phyloP scores from a whole-genome alignment of 1,140 invertebrate species.

The Colletes gigas region DNA sequence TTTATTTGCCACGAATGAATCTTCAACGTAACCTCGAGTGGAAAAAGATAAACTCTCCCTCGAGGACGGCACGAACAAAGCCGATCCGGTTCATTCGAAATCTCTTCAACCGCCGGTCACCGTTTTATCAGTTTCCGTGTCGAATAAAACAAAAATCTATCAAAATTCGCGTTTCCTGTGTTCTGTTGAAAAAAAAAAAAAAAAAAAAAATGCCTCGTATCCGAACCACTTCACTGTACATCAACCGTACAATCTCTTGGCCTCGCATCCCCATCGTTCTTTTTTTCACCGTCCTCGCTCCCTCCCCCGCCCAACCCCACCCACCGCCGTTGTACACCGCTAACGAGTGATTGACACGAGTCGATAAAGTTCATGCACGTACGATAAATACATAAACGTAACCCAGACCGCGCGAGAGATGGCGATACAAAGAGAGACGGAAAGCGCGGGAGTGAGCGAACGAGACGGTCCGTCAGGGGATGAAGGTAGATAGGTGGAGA shows the following conservation, averaged over 20 bases:
- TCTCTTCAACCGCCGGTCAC: not conserved
- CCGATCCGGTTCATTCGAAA: not conserved
- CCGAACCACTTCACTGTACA: conserved; percentile 27
- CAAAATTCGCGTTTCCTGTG: not conserved
- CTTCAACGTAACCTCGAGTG: too few relatives aligned
- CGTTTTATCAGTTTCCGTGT: not conserved
- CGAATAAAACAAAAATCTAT: not conserved
- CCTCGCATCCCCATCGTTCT: conserved; percentile 39
- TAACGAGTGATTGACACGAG: conserved; percentile 75
- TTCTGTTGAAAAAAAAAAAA: not conserved
- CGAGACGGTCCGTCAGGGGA: conserved; percentile 37
- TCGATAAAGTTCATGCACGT: conserved; percentile 76
- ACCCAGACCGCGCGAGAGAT: conserved; percentile 8
- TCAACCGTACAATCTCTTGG: conserved; percentile 50
- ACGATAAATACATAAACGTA: conserved; percentile 69
- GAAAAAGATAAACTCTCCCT: too few relatives aligned
- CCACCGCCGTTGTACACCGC: not conserved
- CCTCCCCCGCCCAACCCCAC: not conserved
- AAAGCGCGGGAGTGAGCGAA: not conserved
- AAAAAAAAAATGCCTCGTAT: conserved; percentile 17
- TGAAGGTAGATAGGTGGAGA: conserved; percentile 58
- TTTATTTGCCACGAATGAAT: too few relatives aligned
- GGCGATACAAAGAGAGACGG: conserved; percentile 32
- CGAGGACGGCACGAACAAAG: not conserved
- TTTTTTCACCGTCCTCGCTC: conserved; percentile 25